Evolutionary conservation across 1,140 invertebrate genomes (phyloP), one percentile per base, ranked within the genome.

Genomic region (Drosophila guanche): DNA sequence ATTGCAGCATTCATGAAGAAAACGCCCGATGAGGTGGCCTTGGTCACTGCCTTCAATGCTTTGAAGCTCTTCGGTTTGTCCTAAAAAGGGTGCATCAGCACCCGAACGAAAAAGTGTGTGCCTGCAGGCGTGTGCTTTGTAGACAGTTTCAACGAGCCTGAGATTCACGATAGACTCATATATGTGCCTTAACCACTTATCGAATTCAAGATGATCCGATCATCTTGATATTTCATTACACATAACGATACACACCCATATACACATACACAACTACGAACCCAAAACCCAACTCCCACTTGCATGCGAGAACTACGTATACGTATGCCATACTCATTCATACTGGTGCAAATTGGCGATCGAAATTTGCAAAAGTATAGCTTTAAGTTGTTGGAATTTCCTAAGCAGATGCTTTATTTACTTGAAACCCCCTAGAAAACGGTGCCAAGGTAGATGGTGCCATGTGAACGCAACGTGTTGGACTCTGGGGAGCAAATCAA

Each of bases 41-140:
- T 98, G 58, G 95, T 96, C 40, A 98, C 97, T 7, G 97, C 98
- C 51, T 97, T 97, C 89, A 99, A 98, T 92, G 97, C 98, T 61
- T 93, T 98, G 33, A 98, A 97, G 93, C 91, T 99, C 12, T 99
- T 98, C 92, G 97, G 97, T 23, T 92, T 99, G 53, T 96, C 95
- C 90, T 95, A 95, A 16, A 27, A 3, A 23, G 25, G 5, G 7
- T 29, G 20, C 33, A 25, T 41, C n/a, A n/a, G 51, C 43, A n/a
- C 43, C 33, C 40, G 53, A 68, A 46, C 62, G 42, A 68, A n/a
- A 93, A 53, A 37, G 41, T 58, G 61, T 23, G 37, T 68, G 61
- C 68, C 52, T 59, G 50, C 40, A n/a, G 59, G 59, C 57, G 50
- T 4, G 0, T 12, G 58, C 60, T 59, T 68, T 52, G 65, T 10